Percentiles rank a stretch among this genome's conserved stretches.
phyloP scores from a whole-genome alignment of 2,888 invertebrate genomes.

The Pecten maximus region DNA sequence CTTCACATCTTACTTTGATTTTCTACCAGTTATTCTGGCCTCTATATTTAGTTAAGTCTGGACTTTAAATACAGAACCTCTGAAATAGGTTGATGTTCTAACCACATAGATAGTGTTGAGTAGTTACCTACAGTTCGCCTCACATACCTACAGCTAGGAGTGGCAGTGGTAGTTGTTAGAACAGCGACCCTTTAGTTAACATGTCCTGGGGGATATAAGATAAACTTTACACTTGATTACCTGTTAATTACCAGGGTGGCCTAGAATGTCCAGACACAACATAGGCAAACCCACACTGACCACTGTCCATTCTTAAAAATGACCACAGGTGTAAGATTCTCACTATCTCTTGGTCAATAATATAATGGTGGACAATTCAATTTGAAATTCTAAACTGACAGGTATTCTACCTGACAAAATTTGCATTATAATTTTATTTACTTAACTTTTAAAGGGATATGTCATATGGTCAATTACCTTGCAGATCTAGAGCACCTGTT shows the following conservation, averaged over 20 bases:
- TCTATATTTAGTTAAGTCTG: too few relatives aligned
- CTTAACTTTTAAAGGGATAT: neutral
- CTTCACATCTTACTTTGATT: too few relatives aligned
- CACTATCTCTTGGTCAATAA: neutral
- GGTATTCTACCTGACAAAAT: neutral
- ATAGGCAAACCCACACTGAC: neutral
- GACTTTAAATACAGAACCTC: too few relatives aligned
- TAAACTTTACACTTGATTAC: neutral
- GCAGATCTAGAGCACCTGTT: too few relatives aligned
- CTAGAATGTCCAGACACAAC: neutral
- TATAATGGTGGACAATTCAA: neutral
- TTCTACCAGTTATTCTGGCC: too few relatives aligned
- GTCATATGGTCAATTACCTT: neutral
- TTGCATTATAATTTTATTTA: neutral
- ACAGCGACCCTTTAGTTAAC: neutral
- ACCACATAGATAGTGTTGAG: too few relatives aligned
- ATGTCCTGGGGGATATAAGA: conserved; percentile 10
- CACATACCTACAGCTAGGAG: neutral
- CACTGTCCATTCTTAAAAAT: neutral
- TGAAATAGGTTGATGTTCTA: too few relatives aligned
- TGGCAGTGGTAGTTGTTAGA: neutral
- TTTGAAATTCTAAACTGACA: neutral
- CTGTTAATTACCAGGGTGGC: neutral
- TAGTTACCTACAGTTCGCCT: neutral
- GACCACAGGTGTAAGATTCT: neutral